phyloP scores from a whole-genome alignment of 1,140 invertebrate species.

The Cherax quadricarinatus region DNA sequence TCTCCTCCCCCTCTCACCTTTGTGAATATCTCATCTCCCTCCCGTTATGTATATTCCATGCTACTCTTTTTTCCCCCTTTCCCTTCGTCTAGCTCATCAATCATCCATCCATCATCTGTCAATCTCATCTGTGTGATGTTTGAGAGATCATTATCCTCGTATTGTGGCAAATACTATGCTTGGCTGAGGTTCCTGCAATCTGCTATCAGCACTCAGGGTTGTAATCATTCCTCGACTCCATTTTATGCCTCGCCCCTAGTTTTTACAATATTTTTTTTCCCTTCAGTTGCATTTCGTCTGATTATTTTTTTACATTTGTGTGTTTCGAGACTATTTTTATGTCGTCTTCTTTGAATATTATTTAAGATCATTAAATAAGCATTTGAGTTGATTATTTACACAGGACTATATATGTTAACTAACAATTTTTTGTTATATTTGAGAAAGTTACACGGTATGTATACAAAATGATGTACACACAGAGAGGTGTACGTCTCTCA shows the following conservation, averaged over 20 bases:
- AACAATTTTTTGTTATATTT: too few species aligned
- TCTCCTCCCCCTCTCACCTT: too few species aligned
- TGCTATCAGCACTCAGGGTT: slow-evolving; percentile 2
- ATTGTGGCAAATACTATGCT: not conserved
- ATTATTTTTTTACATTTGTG: not conserved
- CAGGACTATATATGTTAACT: too few species aligned
- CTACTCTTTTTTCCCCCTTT: not conserved
- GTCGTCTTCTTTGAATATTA: too few species aligned
- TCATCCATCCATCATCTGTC: slow-evolving; percentile 29
- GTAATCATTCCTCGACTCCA: slow-evolving; percentile 15
- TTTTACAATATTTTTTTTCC: not conserved
- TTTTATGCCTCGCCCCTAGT: not conserved
- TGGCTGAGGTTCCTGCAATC: not conserved
- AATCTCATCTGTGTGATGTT: slow-evolving; percentile 15
- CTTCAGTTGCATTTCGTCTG: not conserved
- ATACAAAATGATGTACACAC: too few species aligned
- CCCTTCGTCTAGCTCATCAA: not conserved
- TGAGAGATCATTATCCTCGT: not conserved
- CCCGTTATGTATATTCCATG: not conserved
- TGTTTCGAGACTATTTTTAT: not conserved
- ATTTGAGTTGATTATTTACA: too few species aligned
- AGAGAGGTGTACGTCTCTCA: too few species aligned
- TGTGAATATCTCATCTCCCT: not conserved
- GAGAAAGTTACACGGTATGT: too few species aligned
- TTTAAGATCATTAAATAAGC: too few species aligned